These are phyloP conservation scores for Eolophus roseicapilla DNA, from an alignment of 2,113 vertebrate species.

Conservation along the genomic window DNA sequence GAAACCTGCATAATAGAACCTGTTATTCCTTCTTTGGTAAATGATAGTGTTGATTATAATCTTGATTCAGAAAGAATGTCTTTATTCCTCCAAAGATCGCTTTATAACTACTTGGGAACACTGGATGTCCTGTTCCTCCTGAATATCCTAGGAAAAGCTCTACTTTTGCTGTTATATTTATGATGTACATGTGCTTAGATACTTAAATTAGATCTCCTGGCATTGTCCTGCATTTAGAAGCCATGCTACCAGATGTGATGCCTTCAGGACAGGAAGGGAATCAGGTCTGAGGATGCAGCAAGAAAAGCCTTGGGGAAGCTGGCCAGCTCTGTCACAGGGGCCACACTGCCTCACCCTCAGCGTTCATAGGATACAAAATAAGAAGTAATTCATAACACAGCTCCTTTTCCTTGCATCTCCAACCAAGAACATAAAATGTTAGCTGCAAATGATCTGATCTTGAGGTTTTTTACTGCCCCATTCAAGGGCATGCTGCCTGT, in stretches of 20 bases:
- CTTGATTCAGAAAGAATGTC: not conserved
- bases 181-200: not conserved
- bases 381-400: not conserved
- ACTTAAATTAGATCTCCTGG: not conserved
- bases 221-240: not conserved
- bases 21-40: not conserved
- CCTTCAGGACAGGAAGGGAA: not conserved
- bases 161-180: not conserved
- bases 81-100: not conserved
- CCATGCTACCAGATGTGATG: not conserved
- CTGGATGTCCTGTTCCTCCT: not conserved
- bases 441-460: not conserved
- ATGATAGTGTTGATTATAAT: not conserved
- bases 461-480: not conserved
- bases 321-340: not conserved
- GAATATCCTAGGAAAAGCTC: not conserved
- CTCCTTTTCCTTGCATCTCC: not conserved
- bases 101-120: not conserved
- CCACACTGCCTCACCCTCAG: not conserved
- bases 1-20: not conserved
- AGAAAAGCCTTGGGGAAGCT: not conserved
- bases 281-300: not conserved
- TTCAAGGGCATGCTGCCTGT: not conserved
- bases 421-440: not conserved
- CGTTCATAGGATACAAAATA: not conserved